These are phyloP conservation scores for Cheirogaleus medius DNA, from an alignment of 2,113 vertebrate genomes.

Conservation along the genomic window DNA sequence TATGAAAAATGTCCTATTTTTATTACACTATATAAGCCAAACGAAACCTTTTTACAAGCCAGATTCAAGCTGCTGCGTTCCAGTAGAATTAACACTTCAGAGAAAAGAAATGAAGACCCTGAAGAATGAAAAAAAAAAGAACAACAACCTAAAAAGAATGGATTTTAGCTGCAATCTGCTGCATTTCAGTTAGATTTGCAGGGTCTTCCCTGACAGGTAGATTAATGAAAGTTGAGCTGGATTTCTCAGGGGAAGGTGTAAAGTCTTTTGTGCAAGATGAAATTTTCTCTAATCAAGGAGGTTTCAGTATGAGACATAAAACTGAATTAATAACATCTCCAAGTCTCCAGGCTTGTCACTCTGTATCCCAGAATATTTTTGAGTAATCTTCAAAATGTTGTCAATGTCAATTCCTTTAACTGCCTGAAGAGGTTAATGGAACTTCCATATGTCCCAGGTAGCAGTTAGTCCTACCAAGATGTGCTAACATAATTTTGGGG, in stretches of 20 bases:
- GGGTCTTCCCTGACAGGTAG: background rate
- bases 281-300: background rate
- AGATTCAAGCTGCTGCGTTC: background rate
- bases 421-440: background rate
- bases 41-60: background rate
- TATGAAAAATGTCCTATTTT: background rate
- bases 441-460: rapidly evolving
- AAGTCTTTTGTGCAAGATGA: background rate
- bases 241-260: background rate
- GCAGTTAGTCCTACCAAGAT: rapidly evolving
- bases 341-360: background rate
- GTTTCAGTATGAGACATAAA: background rate
- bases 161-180: background rate
- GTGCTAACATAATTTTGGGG: background rate
- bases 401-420: background rate
- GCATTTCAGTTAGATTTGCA: background rate
- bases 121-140: background rate
- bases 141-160: background rate
- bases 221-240: background rate
- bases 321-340: background rate
- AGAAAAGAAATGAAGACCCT: background rate
- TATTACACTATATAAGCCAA: background rate
- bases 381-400: background rate
- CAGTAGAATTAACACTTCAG: background rate
- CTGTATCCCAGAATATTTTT: background rate